phyloP scores from a whole-genome alignment of 2,797 vertebrate genomes.

The Gymnocypris eckloni region DNA sequence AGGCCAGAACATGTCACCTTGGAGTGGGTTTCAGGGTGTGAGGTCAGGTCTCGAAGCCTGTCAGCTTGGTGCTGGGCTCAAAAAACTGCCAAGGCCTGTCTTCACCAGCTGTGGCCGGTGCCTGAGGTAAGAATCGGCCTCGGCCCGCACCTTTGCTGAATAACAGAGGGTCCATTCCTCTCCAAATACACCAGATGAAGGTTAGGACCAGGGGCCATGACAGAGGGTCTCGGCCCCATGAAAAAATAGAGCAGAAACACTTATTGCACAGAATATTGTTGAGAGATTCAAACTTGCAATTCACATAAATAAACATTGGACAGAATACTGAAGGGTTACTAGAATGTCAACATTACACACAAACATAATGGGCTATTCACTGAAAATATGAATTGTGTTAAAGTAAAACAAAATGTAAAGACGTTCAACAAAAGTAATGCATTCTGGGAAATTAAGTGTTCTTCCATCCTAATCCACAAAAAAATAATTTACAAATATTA shows the following conservation, averaged over 20 bases:
- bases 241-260: conserved; percentile 11
- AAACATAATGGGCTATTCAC: no score
- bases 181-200: conserved; percentile 33
- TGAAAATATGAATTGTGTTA: no score
- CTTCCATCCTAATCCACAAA: not conserved
- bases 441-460: not conserved
- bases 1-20: conserved; percentile 37
- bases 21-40: conserved; percentile 41
- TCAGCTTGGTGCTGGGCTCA: conserved; percentile 16
- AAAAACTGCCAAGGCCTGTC: conserved; percentile 33
- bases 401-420: not conserved
- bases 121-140: conserved; percentile 12
- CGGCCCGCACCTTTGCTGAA: conserved; percentile 1
- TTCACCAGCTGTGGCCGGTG: conserved; percentile 26
- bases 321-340: not conserved
- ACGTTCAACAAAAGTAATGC: not conserved
- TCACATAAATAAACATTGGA: not conserved
- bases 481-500: not conserved
- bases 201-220: conserved; percentile 26
- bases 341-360: not conserved
- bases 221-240: not conserved
- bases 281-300: not conserved
- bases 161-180: not conserved
- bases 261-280: not conserved
- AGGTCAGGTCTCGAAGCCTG: conserved; percentile 24